Evolutionary conservation across 2,888 invertebrate genomes (phyloP), one percentile per base, ranked within the genome.

Genomic region (Trichogramma evanescens): DNA sequence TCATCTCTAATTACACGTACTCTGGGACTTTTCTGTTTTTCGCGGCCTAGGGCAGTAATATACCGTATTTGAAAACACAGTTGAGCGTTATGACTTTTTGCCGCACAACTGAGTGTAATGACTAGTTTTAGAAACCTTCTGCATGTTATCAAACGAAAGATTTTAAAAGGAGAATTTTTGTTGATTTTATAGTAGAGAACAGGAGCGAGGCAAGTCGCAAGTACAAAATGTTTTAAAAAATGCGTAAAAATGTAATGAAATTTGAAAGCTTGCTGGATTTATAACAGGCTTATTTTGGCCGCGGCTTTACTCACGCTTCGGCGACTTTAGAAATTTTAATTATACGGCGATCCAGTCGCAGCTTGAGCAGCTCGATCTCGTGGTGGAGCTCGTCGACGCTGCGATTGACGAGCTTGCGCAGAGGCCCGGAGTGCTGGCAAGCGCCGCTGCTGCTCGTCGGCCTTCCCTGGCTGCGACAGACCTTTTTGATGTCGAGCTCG

Each of bases 401-500:
- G 54, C 82, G 79, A 64, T 80, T 80, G 59, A 73, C 70, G 62
- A 79, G 80, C 40, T 80, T 79, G 62, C 80, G 80, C 75, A 81
- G 82, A 43, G 56, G 58, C 2, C 55, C 45, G 13, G 59, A 38
- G 10, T 53, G 43, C 5, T 13, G 9, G 10, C 43, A 43, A 41
- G 42, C 53, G 2, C 59, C 58, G 6, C 38, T 38, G 39, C 39
- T 38, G 9, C 50, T 50, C 8, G 42, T 5, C 41, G 44, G 2
- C 39, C 26, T 9, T 7, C 59, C 50, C 56, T 60, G 60, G 55
- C 67, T 70, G 40, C 89, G 85, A 64, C 89, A 96, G 52, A 95
- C 87, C 81, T 99, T 99, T 79, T 94, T 95, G 50, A 98, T 96
- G 78, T 99, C 99, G 74, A 98, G 86, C 79, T 99, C 98, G 1